Conservation (phyloP, 1,140 invertebrate species). For the Megalopta genalis region DNA sequence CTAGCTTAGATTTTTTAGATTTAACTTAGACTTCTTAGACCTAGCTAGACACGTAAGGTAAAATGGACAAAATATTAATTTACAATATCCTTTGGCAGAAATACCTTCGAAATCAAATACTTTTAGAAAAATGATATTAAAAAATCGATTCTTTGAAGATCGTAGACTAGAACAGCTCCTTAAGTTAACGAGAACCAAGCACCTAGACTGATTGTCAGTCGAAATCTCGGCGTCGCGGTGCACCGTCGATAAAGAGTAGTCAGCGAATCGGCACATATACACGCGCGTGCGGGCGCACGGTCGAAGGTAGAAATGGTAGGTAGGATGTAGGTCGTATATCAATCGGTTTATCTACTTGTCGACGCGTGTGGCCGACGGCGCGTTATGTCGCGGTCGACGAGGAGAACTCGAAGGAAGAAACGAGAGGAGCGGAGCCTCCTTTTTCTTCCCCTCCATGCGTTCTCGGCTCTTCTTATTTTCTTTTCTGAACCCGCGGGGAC, state of each 20-base stretch:
- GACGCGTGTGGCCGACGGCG: constrained; percentile 77
- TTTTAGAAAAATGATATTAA: not conserved
- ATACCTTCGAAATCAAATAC: no score
- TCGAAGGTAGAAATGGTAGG: constrained; percentile 55
- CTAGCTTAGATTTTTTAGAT: no score
- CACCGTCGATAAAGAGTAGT: constrained; percentile 50
- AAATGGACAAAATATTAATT: no score
- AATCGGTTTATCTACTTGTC: constrained; percentile 80
- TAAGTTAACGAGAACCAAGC: not conserved
- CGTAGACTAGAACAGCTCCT: not conserved
- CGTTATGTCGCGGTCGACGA: constrained; percentile 61
- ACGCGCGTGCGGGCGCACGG: constrained; percentile 41
- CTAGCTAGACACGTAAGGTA: no score
- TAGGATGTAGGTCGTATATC: constrained; percentile 77
- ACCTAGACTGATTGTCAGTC: no score
- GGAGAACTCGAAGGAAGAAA: constrained; percentile 16
- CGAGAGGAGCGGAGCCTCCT: constrained; percentile 21
- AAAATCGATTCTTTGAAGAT: no score
- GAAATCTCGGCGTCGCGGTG: constrained; percentile 4
- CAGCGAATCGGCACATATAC: constrained; percentile 47
- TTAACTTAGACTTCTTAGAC: no score
- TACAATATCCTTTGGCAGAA: no score
- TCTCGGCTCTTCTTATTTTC: constrained; percentile 36
- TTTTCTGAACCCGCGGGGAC: constrained; percentile 39
- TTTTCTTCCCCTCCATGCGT: constrained; percentile 6